Evolutionary conservation across 2,113 vertebrate genomes (phyloP).

Genomic region (Raja brachyura): DNA sequence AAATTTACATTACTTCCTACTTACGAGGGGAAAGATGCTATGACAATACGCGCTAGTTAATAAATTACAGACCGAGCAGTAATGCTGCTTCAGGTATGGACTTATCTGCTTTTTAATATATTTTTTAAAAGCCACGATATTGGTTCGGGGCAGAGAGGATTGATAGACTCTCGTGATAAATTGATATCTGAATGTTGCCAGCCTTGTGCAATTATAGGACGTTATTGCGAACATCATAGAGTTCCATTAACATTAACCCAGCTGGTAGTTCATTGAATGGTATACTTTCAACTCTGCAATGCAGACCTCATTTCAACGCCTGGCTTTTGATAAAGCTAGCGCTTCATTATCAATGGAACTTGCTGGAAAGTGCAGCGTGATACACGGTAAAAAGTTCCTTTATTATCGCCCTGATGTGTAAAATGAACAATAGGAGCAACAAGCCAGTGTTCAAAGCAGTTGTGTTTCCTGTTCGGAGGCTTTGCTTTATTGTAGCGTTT

Average conservation of each 20-base stretch:
- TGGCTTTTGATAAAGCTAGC: not conserved
- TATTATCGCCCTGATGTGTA: not conserved
- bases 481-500: not conserved
- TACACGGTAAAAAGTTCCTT: not conserved
- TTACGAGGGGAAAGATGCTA: not conserved
- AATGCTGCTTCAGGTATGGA: not conserved
- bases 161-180: not conserved
- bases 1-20: not conserved
- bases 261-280: conserved; percentile 18
- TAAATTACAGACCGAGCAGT: not conserved
- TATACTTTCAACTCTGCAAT: conserved; percentile 1
- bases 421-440: not conserved
- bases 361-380: not conserved
- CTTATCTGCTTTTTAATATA: no score
- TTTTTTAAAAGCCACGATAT: no score
- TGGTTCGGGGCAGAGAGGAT: not conserved
- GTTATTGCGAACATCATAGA: not conserved
- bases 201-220: not conserved
- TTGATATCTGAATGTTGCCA: not conserved
- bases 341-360: not conserved
- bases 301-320: not conserved
- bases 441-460: not conserved
- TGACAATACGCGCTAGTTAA: not conserved
- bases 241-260: conserved; percentile 14
- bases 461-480: not conserved